Evolutionary conservation across 2,888 invertebrate genomes (phyloP), one percentile per base, ranked within the genome.

Genomic region (Hirtodrosophila trivittata): DNA sequence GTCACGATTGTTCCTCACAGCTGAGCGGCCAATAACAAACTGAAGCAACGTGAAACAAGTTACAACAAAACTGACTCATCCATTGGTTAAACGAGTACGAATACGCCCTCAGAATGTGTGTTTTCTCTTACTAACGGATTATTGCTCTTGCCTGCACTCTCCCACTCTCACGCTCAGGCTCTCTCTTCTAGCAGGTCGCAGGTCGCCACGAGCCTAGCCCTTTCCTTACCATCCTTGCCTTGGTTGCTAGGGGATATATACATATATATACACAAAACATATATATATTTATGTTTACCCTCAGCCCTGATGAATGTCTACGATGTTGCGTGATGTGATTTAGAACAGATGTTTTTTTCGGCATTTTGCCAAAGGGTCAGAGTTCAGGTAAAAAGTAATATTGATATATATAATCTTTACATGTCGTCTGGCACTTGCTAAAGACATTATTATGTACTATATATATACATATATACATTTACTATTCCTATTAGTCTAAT

Each of bases 11-110:
- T 46, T 73, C 60, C 72, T 67, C 65, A 45, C 78, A 65, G 75
- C 66, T 67, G 64, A 28, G 71, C 64, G 67, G 64, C 55, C 72
- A 59, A 74, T 63, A 77, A 69, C 66, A 76, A 76, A 81, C 68
- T 58, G 32, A 69, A 54, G 2, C 13, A 10, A 13, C 38, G 70
- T 58, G 32, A 69, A 54, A 2, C 13, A 10, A 13, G 33, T 26
- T 38, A 43, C 38, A 47, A 54, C 32, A 62, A n/a, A 56, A 57
- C 67, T 68, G 58, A 76, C 47, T 71, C 64, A 68, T 60, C 41
- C 13, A n/a, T 12, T 6, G 39, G n/a, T 37, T 10, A 18, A 13
- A 14, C 39, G 35, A 42, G 38, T 9, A 37, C 37, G 42, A 30
- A 28, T 8, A 28, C 21, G 16, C 45, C 55, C 63, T 28, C 46